phyloP scores from a whole-genome alignment of 2,888 invertebrate species.

The Dascillus cervinus region DNA sequence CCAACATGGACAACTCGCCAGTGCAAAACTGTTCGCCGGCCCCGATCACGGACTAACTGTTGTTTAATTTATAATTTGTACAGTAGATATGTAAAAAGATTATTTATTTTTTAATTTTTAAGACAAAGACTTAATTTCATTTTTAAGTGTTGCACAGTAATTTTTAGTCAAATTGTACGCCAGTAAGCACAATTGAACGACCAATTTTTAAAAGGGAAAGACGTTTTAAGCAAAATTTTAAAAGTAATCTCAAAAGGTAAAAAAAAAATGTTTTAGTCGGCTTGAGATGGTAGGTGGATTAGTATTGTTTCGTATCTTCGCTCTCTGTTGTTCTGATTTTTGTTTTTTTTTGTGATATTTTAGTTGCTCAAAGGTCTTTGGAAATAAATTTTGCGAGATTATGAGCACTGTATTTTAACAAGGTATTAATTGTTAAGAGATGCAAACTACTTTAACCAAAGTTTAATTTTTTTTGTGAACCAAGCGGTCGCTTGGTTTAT shows the following conservation, averaged over 20 bases:
- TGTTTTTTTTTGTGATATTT: conserved; percentile 22
- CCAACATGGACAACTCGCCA: conserved; percentile 12
- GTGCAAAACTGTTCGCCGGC: conserved; percentile 18
- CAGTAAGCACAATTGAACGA: conserved; percentile 14
- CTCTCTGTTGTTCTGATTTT: conserved; percentile 18
- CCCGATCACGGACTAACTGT: conserved; percentile 13
- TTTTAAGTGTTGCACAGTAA: conserved; percentile 12
- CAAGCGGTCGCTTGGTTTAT: conserved; percentile 8
- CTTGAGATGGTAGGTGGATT: too few species aligned
- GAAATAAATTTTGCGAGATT: conserved; percentile 10
- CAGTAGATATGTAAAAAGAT: conserved; percentile 12
- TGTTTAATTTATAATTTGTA: conserved; percentile 11
- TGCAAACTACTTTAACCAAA: conserved; percentile 25
- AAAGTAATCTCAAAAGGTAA: neutral
- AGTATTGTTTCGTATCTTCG: conserved; percentile 8
- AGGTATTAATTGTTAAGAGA: conserved; percentile 21
- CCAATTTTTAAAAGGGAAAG: too few species aligned
- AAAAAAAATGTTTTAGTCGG: neutral
- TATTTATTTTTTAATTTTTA: conserved; percentile 32
- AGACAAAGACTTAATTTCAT: conserved; percentile 26
- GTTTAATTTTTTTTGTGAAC: conserved; percentile 24
- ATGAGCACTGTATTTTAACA: conserved; percentile 21
- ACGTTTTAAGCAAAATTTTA: too few species aligned
- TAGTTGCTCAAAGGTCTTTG: conserved; percentile 15
- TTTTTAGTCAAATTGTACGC: conserved; percentile 16